Conservation (phyloP, 2,888 invertebrate genomes). For the Anarsia innoxiella region DNA sequence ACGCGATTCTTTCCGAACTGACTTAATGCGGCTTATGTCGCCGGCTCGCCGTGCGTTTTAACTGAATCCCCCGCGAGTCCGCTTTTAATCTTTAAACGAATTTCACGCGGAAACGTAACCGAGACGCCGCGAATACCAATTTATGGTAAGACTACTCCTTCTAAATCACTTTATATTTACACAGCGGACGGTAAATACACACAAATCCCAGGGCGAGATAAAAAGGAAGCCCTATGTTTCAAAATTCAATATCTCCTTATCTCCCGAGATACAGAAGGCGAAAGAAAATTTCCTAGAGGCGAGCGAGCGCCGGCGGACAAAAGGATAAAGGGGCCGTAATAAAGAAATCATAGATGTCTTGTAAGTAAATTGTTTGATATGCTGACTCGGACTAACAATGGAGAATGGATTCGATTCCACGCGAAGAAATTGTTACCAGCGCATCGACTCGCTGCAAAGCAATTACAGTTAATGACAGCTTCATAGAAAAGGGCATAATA, state of each 20-base stretch:
- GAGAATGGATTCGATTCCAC: constrained; percentile 29
- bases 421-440: constrained; percentile 33
- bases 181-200: constrained; percentile 37
- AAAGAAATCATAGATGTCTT: constrained; percentile 61
- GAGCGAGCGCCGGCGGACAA: constrained; percentile 39
- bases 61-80: constrained; percentile 29
- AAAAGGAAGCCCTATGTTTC: constrained; percentile 56
- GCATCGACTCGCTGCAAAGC: constrained; percentile 31
- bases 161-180: constrained; percentile 42
- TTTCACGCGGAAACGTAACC: constrained; percentile 25
- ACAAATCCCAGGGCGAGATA: constrained; percentile 40
- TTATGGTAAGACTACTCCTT: constrained; percentile 41
- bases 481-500: constrained; percentile 36
- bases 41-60: constrained; percentile 27
- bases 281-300: constrained; percentile 42
- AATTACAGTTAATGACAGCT: constrained; percentile 52
- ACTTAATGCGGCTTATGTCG: constrained; percentile 32
- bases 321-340: constrained; percentile 52
- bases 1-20: constrained; percentile 35
- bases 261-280: constrained; percentile 41
- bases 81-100: constrained; percentile 36
- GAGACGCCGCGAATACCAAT: constrained; percentile 40
- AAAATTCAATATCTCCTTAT: constrained; percentile 64
- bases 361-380: constrained; percentile 61
- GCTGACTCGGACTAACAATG: constrained; percentile 35